Evolutionary conservation across 2,113 vertebrate genomes (phyloP).

Genomic region (Istiophorus platypterus): DNA sequence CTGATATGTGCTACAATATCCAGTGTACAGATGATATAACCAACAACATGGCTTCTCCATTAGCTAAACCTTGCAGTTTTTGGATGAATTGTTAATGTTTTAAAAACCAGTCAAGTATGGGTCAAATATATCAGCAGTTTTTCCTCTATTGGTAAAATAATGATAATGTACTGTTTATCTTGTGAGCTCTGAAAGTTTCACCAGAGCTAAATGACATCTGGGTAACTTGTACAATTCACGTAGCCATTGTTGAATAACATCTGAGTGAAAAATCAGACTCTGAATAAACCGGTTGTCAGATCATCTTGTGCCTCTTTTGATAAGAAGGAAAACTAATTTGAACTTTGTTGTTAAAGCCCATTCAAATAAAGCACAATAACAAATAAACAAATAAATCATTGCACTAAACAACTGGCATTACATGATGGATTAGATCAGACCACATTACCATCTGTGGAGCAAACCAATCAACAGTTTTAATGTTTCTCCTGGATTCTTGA

Average conservation of each 20-base stretch:
- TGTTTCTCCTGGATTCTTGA: background rate
- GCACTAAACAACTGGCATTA: background rate
- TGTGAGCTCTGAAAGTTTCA: too few species aligned
- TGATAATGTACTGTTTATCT: too few species aligned
- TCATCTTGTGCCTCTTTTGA: background rate
- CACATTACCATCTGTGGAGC: background rate
- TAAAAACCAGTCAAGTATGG: background rate
- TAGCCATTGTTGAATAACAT: background rate
- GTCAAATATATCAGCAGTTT: too few species aligned
- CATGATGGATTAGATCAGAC: background rate
- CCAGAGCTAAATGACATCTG: too few species aligned
- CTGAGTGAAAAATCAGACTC: background rate
- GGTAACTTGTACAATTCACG: background rate
- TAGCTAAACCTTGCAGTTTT: background rate
- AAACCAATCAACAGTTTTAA: background rate
- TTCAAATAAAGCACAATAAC: background rate
- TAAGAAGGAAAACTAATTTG: slow-evolving; percentile 16
- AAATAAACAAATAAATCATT: background rate
- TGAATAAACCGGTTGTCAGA: background rate
- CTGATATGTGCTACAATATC: background rate
- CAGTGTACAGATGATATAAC: background rate
- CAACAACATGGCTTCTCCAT: background rate
- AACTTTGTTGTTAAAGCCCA: background rate
- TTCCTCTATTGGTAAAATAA: too few species aligned
- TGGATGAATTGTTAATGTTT: background rate